A percentile compares a stretch with the other conserved stretches of the same genome.
Evolutionary conservation across 2,113 vertebrate species (phyloP).

Genomic region (Forbesichthys papilliferus): DNA sequence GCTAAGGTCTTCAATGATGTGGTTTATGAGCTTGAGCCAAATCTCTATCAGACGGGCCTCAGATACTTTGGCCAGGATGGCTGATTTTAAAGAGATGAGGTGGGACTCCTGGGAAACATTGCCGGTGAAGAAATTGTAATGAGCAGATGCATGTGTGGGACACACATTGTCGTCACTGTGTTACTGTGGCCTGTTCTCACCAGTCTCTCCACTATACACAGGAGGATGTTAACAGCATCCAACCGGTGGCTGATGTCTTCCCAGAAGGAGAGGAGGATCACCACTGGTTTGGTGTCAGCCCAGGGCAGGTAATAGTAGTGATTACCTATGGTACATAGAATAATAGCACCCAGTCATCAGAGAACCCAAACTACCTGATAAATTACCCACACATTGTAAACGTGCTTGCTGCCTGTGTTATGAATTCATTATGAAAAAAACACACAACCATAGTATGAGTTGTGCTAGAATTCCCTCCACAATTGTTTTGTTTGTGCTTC

Average conservation of each 20-base stretch:
- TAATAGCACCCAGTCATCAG: constrained; percentile 16
- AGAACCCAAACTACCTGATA: constrained; percentile 17
- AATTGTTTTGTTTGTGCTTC: too few species aligned
- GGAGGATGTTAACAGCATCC: constrained; percentile 84
- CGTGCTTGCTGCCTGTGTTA: neutral
- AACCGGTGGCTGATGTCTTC: constrained; percentile 94
- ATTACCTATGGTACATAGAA: constrained; percentile 80
- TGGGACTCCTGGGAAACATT: constrained; percentile 83
- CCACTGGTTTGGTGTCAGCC: constrained; percentile 91
- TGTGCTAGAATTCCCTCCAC: too few species aligned
- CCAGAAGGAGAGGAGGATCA: constrained; percentile 92
- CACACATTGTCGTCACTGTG: neutral
- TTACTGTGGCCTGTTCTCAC: constrained; percentile 71
- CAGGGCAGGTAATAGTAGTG: constrained; percentile 97
- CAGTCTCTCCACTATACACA: constrained; percentile 82
- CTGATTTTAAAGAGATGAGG: constrained; percentile 82
- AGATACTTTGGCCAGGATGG: constrained; percentile 81
- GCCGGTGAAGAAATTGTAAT: constrained; percentile 1
- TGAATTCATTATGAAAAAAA: too few species aligned
- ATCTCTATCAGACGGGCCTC: constrained; percentile 79
- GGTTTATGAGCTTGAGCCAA: constrained; percentile 87
- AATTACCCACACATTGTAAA: neutral
- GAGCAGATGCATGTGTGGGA: neutral
- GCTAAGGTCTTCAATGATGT: constrained; percentile 83
- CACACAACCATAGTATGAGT: too few species aligned